Percentiles rank a stretch among this genome's conserved stretches.
Evolutionary conservation across 2,113 vertebrate species (phyloP).

Genomic region (Bolborhynchus lineola): DNA sequence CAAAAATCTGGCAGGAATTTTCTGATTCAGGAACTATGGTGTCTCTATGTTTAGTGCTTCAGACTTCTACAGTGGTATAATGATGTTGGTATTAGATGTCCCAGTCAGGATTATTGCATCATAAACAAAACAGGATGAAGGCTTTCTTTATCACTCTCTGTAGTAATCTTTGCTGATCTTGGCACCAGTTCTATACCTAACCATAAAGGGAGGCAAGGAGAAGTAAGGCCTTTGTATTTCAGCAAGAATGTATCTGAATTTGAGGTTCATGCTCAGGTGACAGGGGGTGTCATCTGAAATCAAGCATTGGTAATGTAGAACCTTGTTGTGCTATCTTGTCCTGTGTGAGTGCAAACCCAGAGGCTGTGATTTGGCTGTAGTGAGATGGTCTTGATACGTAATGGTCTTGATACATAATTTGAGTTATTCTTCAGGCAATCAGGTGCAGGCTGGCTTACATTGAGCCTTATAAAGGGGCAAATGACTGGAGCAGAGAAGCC

Average conservation of each 20-base stretch:
- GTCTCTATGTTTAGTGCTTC: neutral
- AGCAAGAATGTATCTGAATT: neutral
- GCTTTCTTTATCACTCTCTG: neutral
- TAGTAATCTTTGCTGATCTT: neutral
- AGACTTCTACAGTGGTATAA: neutral
- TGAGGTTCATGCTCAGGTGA: neutral
- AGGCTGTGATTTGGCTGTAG: neutral
- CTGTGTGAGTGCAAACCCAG: neutral
- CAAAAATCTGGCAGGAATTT: neutral
- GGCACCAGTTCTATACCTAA: neutral
- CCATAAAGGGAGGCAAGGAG: neutral
- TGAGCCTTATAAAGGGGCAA: slow-evolving; percentile 67
- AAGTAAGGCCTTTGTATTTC: neutral
- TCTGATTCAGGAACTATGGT: neutral
- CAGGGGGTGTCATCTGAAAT: neutral
- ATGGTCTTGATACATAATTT: slow-evolving; percentile 2
- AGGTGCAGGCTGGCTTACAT: slow-evolving; percentile 83
- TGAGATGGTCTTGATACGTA: neutral
- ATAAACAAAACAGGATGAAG: neutral
- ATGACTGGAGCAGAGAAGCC: slow-evolving; percentile 78
- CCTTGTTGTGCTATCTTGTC: neutral
- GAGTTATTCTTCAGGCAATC: slow-evolving; percentile 78
- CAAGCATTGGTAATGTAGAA: neutral
- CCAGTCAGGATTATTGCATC: neutral
- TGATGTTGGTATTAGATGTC: neutral